These are phyloP conservation scores for Cinclus mexicanus DNA, from an alignment of 2,113 vertebrate genomes.

Conservation along the genomic window DNA sequence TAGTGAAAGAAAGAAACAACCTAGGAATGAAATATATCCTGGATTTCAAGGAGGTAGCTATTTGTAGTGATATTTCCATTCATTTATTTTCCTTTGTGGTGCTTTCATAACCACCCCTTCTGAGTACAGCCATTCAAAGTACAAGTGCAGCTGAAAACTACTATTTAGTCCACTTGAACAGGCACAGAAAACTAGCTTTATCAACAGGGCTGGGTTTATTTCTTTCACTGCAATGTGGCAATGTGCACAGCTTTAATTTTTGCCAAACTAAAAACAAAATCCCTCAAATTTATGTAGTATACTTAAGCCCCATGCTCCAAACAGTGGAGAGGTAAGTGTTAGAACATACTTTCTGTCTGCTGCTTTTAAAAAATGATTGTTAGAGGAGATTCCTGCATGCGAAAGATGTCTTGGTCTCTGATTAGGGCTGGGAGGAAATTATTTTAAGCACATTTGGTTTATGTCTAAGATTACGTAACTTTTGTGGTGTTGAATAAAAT, in stretches of 20 bases:
- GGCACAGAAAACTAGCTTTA: neutral
- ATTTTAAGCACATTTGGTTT: neutral
- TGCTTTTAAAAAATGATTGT: neutral
- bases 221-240: neutral
- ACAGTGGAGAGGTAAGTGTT: neutral
- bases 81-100: constrained; percentile 6
- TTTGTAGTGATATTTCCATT: neutral
- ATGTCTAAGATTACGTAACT: neutral
- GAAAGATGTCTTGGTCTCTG: neutral
- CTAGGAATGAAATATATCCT: neutral
- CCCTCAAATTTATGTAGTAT: neutral
- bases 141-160: neutral
- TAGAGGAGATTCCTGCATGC: neutral
- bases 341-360: neutral
- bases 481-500: neutral
- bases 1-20: neutral
- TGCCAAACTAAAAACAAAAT: neutral
- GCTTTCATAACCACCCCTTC: neutral
- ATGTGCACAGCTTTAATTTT: neutral
- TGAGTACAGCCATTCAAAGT: neutral
- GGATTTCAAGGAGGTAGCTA: neutral
- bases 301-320: neutral
- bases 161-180: neutral
- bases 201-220: neutral
- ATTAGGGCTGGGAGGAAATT: neutral